Evolutionary conservation across 2,113 vertebrate species (phyloP).

Genomic region (Hystrix brachyura): DNA sequence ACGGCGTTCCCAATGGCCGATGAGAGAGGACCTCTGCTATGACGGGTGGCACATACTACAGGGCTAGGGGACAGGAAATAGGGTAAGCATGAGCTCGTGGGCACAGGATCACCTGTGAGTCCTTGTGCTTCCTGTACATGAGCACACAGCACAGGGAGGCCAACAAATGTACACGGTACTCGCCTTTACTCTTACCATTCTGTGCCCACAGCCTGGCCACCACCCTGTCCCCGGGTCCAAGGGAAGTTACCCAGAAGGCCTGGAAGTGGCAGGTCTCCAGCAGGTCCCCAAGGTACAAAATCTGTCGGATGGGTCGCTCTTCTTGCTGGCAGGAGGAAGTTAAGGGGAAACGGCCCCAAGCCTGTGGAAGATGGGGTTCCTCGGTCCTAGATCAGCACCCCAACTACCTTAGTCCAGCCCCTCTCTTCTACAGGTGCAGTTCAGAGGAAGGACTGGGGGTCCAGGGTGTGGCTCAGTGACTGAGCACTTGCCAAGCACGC

Average conservation of each 20-base stretch:
- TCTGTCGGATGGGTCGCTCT: conserved; percentile 95
- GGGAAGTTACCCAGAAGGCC: conserved; percentile 93
- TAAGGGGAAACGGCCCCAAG: conserved; percentile 62
- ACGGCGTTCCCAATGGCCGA: not conserved
- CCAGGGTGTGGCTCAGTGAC: not conserved
- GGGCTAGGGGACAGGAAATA: not conserved
- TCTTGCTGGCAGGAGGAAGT: conserved; percentile 90
- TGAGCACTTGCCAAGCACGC: not conserved
- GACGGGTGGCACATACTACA: rapidly evolving
- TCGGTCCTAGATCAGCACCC: not conserved
- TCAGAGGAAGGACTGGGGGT: not conserved
- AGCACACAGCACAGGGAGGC: not conserved
- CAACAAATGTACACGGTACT: rapidly evolving
- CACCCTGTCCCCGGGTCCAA: not conserved
- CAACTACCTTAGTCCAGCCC: rapidly evolving
- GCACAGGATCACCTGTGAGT: too few species aligned
- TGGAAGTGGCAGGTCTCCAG: conserved; percentile 97
- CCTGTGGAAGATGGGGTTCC: rapidly evolving
- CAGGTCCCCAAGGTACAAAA: conserved; percentile 95
- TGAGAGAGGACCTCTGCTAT: not conserved
- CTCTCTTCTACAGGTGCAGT: not conserved
- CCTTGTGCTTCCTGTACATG: not conserved
- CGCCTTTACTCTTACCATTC: not conserved
- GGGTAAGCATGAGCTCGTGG: not conserved
- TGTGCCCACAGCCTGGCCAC: not conserved